phyloP scores from a whole-genome alignment of 2,888 invertebrate genomes.

The Matsumyia berberina region DNA sequence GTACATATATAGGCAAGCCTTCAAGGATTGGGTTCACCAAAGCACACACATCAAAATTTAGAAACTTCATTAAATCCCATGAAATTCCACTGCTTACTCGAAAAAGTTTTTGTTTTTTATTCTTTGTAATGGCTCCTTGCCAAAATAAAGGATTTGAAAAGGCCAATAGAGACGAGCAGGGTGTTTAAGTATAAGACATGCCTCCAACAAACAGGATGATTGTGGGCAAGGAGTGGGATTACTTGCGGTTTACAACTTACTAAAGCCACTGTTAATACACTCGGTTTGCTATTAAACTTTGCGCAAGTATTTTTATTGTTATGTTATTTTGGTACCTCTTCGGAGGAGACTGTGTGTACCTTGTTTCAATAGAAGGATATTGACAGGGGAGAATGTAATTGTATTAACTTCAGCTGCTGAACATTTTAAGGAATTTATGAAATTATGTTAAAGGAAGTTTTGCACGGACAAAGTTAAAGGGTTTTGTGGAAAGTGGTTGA shows the following conservation, averaged over 20 bases:
- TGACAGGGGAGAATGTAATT: too few relatives aligned
- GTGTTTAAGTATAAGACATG: neutral
- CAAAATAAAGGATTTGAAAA: conserved; percentile 18
- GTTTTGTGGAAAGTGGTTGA: too few relatives aligned
- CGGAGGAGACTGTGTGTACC: too few relatives aligned
- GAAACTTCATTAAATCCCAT: conserved; percentile 48
- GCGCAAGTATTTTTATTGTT: neutral
- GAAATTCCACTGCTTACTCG: conserved; percentile 18
- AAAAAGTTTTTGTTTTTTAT: conserved; percentile 10
- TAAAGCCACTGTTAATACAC: neutral
- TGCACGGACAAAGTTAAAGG: too few relatives aligned
- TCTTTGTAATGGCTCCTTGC: conserved; percentile 4
- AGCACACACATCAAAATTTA: conserved; percentile 21
- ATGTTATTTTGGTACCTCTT: neutral
- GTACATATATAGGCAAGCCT: neutral
- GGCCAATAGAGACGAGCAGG: conserved; percentile 2
- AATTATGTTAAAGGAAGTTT: too few relatives aligned
- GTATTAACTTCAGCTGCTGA: too few relatives aligned
- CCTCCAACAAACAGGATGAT: neutral
- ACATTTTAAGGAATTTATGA: too few relatives aligned
- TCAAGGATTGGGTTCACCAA: conserved; percentile 17
- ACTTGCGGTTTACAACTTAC: conserved; percentile 7
- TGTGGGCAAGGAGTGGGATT: neutral
- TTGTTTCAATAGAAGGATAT: too few relatives aligned
- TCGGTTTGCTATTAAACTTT: conserved; percentile 4